Evolutionary conservation across 2,797 vertebrate genomes (phyloP).

Genomic region (Centropyge bicolor): DNA sequence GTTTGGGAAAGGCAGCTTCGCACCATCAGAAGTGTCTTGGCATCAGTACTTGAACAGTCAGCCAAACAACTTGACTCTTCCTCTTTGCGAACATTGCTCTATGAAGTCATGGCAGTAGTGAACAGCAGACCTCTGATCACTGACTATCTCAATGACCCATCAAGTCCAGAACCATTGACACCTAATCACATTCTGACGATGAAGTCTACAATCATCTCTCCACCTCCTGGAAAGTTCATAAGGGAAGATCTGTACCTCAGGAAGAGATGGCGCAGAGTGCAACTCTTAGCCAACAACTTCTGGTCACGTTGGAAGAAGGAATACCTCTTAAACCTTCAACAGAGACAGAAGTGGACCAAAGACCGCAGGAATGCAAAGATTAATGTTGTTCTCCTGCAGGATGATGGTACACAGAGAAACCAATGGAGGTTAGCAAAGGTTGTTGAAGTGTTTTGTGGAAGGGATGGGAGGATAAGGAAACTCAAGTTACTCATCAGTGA

Average conservation of each 20-base stretch:
- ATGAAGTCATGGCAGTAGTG: slow-evolving; percentile 33
- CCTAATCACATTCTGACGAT: not conserved
- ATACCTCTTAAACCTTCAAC: slow-evolving; percentile 28
- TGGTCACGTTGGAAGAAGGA: slow-evolving; percentile 20
- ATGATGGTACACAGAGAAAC: no score
- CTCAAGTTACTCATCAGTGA: no score
- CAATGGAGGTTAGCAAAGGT: no score
- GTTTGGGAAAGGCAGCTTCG: slow-evolving; percentile 13
- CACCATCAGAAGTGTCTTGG: slow-evolving; percentile 14
- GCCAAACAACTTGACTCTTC: slow-evolving; percentile 15
- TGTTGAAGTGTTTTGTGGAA: no score
- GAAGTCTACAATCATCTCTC: slow-evolving; percentile 19
- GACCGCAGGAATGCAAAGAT: no score
- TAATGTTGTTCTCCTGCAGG: no score
- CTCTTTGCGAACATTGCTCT: not conserved
- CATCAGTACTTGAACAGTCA: slow-evolving; percentile 15
- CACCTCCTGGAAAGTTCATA: no score
- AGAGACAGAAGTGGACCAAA: slow-evolving; percentile 25
- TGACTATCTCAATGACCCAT: not conserved
- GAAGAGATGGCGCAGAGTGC: slow-evolving; percentile 27
- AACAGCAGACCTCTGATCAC: not conserved
- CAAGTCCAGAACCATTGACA: not conserved
- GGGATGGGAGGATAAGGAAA: no score
- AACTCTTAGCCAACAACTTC: slow-evolving; percentile 26
- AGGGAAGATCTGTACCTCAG: slow-evolving; percentile 14